Base-by-base conservation (phyloP, 2,797 vertebrate species). In the Petrocephalus schoutedeni region DNA sequence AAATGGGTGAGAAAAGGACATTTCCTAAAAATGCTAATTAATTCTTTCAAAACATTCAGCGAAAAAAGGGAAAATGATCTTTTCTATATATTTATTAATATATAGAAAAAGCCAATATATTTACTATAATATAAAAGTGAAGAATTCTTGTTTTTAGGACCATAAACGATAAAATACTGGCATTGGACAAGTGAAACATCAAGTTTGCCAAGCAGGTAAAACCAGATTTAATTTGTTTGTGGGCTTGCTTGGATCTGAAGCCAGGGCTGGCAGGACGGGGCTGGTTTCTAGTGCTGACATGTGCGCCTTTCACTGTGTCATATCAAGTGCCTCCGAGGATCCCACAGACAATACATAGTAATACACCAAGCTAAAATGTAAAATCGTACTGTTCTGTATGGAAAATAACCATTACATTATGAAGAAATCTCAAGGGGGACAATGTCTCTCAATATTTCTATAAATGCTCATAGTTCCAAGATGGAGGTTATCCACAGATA, bases 151-250 rank as follows among this genome's bases (percentile, higher is more conserved):
- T 54, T 28, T 87, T 28, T 54, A 19, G 23, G 21, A 71, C 12
- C 19, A 87, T 71, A 87, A 59, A 61, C n/a, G 3, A 88, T 21
- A 21, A 83, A 61, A 83, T 23, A 16, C 74, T 28, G 56, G 71
- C n/a, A 51, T 3, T 49, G 23, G 45, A 77, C 28, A 77, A 23
- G 53, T 86, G 57, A 86, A 86, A 86, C 53, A 57, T 74, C 58
- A 74, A 86, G 59, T 58, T 16, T 14, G 3, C 6, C 61, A 3
- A 80, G 12, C 83, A 85, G 49, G 59, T 56, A n/a, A 83, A 88
- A 85, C 87, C 58, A 74, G 61, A 49, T 86, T 21, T 74, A 74
- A 86, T 49, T 58, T 19, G 83, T 86, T 54, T 54, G 28, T 57
- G 28, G 82, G 12, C 36, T 36, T 4, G 23, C 23, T 41, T 41